A percentile compares a stretch with the other conserved stretches of the same genome.
Conservation (phyloP, 2,113 vertebrate genomes). For the Taxidea taxus region DNA sequence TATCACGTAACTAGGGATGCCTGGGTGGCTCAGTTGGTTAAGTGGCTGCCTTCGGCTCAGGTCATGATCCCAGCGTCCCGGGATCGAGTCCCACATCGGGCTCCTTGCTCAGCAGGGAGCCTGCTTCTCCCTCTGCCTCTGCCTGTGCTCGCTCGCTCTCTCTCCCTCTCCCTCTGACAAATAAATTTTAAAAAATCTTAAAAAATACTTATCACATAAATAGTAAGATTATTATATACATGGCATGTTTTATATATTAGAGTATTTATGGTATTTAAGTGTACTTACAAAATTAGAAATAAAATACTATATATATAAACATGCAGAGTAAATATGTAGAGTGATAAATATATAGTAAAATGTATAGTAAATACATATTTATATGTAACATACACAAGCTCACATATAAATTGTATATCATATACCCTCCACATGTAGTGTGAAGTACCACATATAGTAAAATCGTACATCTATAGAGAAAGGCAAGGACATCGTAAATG, state of each 20-base stretch:
- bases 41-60: too few species aligned
- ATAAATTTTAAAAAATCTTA: too few species aligned
- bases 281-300: background rate
- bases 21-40: too few species aligned
- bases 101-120: too few species aligned
- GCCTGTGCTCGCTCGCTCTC: too few species aligned
- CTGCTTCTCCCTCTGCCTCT: too few species aligned
- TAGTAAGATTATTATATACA: background rate
- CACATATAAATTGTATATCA: background rate
- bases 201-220: background rate
- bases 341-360: background rate
- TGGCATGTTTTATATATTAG: background rate
- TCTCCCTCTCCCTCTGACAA: too few species aligned
- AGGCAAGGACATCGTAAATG: background rate
- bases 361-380: background rate
- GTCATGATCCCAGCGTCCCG: too few species aligned
- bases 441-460: background rate
- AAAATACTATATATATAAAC: background rate
- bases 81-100: too few species aligned
- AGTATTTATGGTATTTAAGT: background rate
- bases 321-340: background rate
- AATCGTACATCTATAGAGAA: background rate
- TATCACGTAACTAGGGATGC: background rate
- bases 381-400: background rate
- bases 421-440: background rate